These are phyloP conservation scores for Pseudococcus jackbeardsleyi DNA, from an alignment of 2,888 invertebrate species.

Conservation along the genomic window DNA sequence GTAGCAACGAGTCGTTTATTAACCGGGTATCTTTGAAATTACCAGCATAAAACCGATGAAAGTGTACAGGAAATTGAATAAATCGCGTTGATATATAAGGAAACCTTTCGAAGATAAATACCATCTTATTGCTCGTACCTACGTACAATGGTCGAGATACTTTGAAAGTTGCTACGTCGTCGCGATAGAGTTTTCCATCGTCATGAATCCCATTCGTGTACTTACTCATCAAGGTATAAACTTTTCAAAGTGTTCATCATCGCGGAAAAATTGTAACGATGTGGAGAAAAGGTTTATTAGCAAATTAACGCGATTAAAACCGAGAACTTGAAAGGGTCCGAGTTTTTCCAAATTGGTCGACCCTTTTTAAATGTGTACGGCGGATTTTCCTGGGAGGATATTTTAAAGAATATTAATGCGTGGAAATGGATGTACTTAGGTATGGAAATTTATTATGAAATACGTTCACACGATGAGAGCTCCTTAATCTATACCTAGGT, in stretches of 20 bases:
- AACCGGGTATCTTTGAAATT: background rate
- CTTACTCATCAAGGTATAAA: background rate
- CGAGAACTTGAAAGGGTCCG: background rate
- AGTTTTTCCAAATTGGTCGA: background rate
- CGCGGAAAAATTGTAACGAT: conserved; percentile 4
- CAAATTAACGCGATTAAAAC: conserved; percentile 12
- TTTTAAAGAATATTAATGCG: too few species aligned
- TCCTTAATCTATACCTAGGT: too few species aligned
- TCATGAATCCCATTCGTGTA: background rate
- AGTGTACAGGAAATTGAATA: background rate
- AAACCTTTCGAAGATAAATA: background rate
- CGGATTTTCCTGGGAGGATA: too few species aligned
- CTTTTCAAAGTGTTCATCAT: conserved; percentile 1
- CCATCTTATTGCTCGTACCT: background rate
- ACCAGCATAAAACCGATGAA: background rate
- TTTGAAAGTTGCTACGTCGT: background rate
- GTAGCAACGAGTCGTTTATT: background rate
- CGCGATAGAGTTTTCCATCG: background rate
- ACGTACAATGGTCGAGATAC: too few species aligned
- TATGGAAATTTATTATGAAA: too few species aligned
- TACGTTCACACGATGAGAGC: too few species aligned
- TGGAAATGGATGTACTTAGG: too few species aligned
- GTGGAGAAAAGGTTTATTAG: background rate
- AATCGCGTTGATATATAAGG: background rate
- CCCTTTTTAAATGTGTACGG: background rate